These are phyloP conservation scores for Pandion haliaetus DNA, from an alignment of 2,113 vertebrate species.

Conservation along the genomic window DNA sequence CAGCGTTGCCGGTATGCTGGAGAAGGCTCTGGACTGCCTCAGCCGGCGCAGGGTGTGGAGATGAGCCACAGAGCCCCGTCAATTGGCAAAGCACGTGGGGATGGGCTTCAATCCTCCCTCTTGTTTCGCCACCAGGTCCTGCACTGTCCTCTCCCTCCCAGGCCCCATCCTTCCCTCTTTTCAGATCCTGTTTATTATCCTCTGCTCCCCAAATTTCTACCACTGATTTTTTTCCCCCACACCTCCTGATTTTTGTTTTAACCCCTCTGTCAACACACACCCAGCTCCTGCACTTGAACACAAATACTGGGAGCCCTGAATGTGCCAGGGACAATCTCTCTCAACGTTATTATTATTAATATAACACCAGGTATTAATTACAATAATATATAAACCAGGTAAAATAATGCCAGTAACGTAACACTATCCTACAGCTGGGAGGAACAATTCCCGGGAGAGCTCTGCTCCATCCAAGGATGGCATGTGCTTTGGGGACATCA, in stretches of 20 bases:
- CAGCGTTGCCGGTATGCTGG: neutral
- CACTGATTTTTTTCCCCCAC: neutral
- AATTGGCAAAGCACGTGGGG: fast-evolving
- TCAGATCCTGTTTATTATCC: neutral
- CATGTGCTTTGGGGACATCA: neutral
- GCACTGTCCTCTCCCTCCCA: neutral
- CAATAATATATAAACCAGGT: neutral
- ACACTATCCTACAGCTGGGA: neutral
- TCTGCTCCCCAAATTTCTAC: neutral
- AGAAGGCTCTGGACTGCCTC: neutral
- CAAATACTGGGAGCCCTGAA: neutral
- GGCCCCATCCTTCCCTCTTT: neutral
- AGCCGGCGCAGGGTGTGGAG: fast-evolving
- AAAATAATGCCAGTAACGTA: neutral
- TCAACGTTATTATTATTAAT: neutral
- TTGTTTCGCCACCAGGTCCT: neutral
- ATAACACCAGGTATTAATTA: neutral
- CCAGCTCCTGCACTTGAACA: neutral
- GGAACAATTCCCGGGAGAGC: neutral
- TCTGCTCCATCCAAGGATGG: neutral
- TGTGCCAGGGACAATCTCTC: neutral
- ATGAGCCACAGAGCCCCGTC: neutral
- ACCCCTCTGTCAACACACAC: neutral
- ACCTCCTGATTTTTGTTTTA: neutral
- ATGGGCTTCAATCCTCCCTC: neutral